Evolutionary conservation across 2,113 vertebrate genomes (phyloP).

Genomic region (Strix aluco): DNA sequence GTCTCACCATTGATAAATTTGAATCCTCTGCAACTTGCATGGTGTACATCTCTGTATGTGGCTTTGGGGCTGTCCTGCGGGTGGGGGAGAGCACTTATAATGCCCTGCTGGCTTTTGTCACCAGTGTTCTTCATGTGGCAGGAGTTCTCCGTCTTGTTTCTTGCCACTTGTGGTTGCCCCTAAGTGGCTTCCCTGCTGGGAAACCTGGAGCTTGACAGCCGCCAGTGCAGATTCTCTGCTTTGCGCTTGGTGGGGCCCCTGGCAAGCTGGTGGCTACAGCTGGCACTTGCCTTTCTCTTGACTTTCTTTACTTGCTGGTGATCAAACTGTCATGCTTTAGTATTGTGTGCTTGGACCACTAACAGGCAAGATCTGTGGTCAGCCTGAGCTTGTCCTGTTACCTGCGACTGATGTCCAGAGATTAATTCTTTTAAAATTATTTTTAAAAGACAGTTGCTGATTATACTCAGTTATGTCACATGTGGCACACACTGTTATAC

Average conservation of each 20-base stretch:
- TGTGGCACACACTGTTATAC: neutral
- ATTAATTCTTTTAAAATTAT: neutral
- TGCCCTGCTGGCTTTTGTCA: neutral
- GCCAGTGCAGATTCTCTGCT: accelerated
- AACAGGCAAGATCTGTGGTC: neutral
- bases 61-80: neutral
- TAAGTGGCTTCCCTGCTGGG: neutral
- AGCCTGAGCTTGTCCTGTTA: neutral
- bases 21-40: neutral
- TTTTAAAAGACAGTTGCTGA: neutral
- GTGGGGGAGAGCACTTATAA: neutral
- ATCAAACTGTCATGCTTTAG: neutral
- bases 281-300: neutral
- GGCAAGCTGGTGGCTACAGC: neutral
- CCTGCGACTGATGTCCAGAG: neutral
- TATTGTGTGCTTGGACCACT: neutral
- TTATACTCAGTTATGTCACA: neutral
- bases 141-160: neutral
- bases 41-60: neutral
- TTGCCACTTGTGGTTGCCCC: neutral
- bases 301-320: neutral
- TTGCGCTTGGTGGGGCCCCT: neutral
- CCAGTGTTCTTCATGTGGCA: neutral
- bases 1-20: neutral
- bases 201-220: neutral